phyloP scores from a whole-genome alignment of 2,888 invertebrate genomes.

The Sarcophaga subvicina region DNA sequence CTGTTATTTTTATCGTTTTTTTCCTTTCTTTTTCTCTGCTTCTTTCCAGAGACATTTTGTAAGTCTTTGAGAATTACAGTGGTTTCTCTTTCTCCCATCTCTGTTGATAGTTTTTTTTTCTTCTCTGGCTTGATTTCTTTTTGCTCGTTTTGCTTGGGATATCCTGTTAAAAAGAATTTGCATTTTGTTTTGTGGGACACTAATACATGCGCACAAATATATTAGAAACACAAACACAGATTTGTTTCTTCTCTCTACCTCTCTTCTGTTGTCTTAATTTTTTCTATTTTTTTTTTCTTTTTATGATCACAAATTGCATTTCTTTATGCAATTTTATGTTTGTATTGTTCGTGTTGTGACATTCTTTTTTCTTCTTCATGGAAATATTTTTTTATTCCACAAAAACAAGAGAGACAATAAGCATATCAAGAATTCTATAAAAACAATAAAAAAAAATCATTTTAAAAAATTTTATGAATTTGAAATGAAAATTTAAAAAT shows the following conservation, averaged over 20 bases:
- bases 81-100: slow-evolving; percentile 55
- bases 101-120: neutral
- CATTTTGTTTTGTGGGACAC: slow-evolving; percentile 62
- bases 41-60: slow-evolving; percentile 23
- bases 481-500: no score
- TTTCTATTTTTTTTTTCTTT: no score
- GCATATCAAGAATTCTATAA: no score
- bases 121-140: neutral
- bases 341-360: no score
- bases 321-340: no score
- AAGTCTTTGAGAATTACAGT: slow-evolving; percentile 65
- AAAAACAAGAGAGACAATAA: no score
- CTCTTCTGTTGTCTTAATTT: no score
- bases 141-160: slow-evolving; percentile 12
- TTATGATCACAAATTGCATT: no score
- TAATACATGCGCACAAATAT: neutral
- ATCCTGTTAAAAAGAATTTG: slow-evolving; percentile 61
- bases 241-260: neutral
- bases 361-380: no score
- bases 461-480: no score
- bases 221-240: neutral
- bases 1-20: slow-evolving; percentile 25
- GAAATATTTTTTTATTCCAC: no score
- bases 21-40: slow-evolving; percentile 14
- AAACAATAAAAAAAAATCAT: no score